Conservation (phyloP, 2,888 invertebrate genomes). For the Phengaris arion region DNA sequence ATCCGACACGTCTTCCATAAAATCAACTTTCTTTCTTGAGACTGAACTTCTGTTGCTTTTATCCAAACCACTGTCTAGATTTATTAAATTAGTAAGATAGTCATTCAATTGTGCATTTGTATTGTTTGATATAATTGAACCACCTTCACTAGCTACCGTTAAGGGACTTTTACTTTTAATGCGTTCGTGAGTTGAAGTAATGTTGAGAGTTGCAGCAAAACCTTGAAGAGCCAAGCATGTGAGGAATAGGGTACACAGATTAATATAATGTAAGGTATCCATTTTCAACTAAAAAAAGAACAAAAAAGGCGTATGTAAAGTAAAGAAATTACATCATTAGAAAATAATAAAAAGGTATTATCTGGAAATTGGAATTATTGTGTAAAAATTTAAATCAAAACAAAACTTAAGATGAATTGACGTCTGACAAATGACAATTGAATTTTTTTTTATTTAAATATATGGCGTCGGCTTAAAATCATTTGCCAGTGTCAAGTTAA, state of each 20-base stretch:
- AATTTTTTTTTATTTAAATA: background rate
- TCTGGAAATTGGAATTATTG: background rate
- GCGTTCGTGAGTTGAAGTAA: constrained; percentile 26
- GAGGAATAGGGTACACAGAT: background rate
- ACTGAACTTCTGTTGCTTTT: constrained; percentile 48
- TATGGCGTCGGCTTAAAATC: too few relatives aligned
- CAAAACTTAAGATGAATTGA: background rate
- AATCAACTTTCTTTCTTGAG: constrained; percentile 43
- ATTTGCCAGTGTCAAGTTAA: too few relatives aligned
- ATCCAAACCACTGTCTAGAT: constrained; percentile 49
- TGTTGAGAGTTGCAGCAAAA: constrained; percentile 2
- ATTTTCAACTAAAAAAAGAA: background rate
- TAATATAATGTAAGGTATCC: background rate
- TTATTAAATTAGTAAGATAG: constrained; percentile 46
- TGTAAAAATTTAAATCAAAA: background rate
- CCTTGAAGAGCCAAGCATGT: background rate
- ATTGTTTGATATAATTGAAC: constrained; percentile 47
- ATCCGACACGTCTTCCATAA: constrained; percentile 36
- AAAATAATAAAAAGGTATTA: background rate
- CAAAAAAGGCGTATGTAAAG: background rate
- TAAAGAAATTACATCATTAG: background rate
- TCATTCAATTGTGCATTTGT: constrained; percentile 48
- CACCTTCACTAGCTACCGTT: constrained; percentile 56
- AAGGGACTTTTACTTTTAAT: constrained; percentile 44
- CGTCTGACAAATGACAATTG: background rate